A percentile compares a stretch with the other conserved stretches of the same genome.
Evolutionary conservation across 2,888 invertebrate species (phyloP).

Genomic region (Tetragnatha montana): DNA sequence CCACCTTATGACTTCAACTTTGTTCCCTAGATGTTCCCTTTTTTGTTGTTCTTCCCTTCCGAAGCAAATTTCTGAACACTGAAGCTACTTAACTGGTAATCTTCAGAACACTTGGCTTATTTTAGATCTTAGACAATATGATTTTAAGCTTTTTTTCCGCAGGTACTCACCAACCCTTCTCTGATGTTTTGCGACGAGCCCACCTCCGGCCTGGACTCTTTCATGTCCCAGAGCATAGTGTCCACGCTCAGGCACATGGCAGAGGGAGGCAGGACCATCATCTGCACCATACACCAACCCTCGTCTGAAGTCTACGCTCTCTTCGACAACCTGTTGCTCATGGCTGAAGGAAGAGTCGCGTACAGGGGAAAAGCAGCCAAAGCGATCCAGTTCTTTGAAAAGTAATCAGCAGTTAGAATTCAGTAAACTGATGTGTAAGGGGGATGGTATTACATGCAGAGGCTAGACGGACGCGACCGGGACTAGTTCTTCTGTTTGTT

Average conservation of each 20-base stretch:
- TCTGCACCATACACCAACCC: conserved; percentile 80
- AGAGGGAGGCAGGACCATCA: conserved; percentile 77
- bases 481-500: background rate
- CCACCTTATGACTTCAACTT: too few relatives aligned
- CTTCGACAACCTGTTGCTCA: conserved; percentile 78
- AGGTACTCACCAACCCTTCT: conserved; percentile 94
- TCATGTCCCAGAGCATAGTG: conserved; percentile 95
- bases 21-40: too few relatives aligned
- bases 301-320: conserved; percentile 78
- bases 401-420: conserved; percentile 60
- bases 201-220: conserved; percentile 96
- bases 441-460: background rate
- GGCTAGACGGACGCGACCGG: too few relatives aligned
- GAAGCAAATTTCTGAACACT: too few relatives aligned
- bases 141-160: conserved; percentile 49
- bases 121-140: too few relatives aligned
- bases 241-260: conserved; percentile 80
- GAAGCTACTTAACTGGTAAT: too few relatives aligned
- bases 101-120: too few relatives aligned
- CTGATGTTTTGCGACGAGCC: conserved; percentile 98
- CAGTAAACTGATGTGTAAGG: background rate
- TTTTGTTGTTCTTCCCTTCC: too few relatives aligned
- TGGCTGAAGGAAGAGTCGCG: conserved; percentile 79
- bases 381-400: conserved; percentile 76
- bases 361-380: conserved; percentile 78